phyloP scores from a whole-genome alignment of 2,888 invertebrate species.

The Pycnomerus fuliginosus region DNA sequence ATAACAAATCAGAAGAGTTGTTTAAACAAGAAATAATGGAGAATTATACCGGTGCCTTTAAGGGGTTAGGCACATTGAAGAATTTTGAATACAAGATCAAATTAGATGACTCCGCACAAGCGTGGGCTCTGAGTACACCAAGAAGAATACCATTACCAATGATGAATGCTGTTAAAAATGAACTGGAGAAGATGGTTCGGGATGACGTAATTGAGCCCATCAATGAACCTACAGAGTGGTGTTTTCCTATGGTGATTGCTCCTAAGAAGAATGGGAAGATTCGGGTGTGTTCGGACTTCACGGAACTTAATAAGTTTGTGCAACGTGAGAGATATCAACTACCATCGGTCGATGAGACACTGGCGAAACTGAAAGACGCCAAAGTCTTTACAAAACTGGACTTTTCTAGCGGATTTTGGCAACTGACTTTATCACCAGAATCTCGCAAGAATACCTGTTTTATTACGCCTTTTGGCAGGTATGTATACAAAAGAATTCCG shows the following conservation, averaged over 20 bases:
- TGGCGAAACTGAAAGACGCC: slow-evolving; percentile 27
- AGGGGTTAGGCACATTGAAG: slow-evolving; percentile 28
- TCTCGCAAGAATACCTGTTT: slow-evolving; percentile 13
- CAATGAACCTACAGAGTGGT: slow-evolving; percentile 41
- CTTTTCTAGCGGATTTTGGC: slow-evolving; percentile 32
- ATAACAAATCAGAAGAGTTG: not conserved
- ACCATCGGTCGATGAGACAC: slow-evolving; percentile 29
- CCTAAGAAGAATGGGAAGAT: slow-evolving; percentile 30
- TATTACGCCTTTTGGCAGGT: slow-evolving; percentile 23
- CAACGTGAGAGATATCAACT: slow-evolving; percentile 24
- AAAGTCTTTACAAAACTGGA: slow-evolving; percentile 32
- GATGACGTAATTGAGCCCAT: slow-evolving; percentile 37
- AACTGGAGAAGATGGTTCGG: slow-evolving; percentile 35
- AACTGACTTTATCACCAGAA: slow-evolving; percentile 18
- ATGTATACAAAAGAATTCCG: slow-evolving; percentile 20
- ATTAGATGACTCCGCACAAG: slow-evolving; percentile 31
- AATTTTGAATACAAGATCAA: slow-evolving; percentile 30
- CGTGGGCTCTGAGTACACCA: slow-evolving; percentile 35
- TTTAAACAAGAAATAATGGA: slow-evolving; percentile 1
- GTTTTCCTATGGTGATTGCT: slow-evolving; percentile 42
- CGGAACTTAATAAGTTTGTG: slow-evolving; percentile 33
- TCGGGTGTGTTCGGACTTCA: slow-evolving; percentile 38
- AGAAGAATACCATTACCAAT: slow-evolving; percentile 40
- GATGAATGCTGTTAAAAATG: slow-evolving; percentile 34
- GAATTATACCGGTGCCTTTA: slow-evolving; percentile 25